phyloP scores from a whole-genome alignment of 2,888 invertebrate species.

The Carterocephalus palaemon region DNA sequence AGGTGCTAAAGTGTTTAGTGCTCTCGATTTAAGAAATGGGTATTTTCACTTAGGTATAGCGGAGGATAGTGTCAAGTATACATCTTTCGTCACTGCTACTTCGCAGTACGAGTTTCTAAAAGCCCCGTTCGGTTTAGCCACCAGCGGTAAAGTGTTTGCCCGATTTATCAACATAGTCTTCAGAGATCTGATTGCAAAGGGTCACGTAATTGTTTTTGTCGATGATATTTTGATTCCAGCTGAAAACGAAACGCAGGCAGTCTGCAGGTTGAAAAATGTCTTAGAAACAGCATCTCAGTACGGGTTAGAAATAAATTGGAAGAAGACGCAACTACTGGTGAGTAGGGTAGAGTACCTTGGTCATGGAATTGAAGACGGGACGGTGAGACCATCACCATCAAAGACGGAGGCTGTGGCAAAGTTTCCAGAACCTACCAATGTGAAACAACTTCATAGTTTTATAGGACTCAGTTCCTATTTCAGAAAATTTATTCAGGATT shows the following conservation, averaged over 20 bases:
- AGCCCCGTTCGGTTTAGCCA: slow-evolving; percentile 30
- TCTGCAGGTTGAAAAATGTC: slow-evolving; percentile 20
- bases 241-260: slow-evolving; percentile 24
- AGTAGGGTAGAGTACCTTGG: slow-evolving; percentile 29
- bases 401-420: slow-evolving; percentile 30
- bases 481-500: slow-evolving; percentile 30
- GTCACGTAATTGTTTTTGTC: slow-evolving; percentile 30
- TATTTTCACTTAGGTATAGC: slow-evolving; percentile 45
- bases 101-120: slow-evolving; percentile 47
- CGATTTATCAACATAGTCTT: slow-evolving; percentile 34
- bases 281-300: slow-evolving; percentile 17
- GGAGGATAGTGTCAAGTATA: slow-evolving; percentile 38
- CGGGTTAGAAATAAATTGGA: slow-evolving; percentile 27
- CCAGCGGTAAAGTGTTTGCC: slow-evolving; percentile 9
- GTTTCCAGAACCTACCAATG: slow-evolving; percentile 30
- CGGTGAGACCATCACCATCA: slow-evolving; percentile 26
- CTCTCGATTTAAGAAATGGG: too few species aligned
- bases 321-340: slow-evolving; percentile 39
- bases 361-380: slow-evolving; percentile 21
- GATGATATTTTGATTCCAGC: slow-evolving; percentile 35
- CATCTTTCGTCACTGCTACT: slow-evolving; percentile 44
- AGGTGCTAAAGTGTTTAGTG: too few species aligned
- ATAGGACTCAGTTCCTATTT: slow-evolving; percentile 32
- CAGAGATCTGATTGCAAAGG: slow-evolving; percentile 27
- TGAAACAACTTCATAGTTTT: too few species aligned